Percentiles rank a stretch among this genome's conserved stretches.
Conservation (phyloP, 2,797 vertebrate genomes). For the Chiloscyllium punctatum region DNA sequence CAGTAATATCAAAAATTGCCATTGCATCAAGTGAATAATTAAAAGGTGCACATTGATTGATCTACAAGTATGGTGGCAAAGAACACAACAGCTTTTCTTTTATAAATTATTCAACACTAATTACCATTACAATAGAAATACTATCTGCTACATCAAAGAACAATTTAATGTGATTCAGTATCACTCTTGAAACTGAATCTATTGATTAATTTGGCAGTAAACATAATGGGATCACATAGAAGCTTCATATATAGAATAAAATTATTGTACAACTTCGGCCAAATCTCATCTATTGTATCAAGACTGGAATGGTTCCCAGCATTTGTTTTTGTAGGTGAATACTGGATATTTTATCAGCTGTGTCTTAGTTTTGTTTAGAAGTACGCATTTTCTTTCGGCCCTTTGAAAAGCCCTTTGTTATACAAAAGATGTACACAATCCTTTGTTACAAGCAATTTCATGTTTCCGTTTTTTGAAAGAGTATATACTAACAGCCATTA, state of each 20-base stretch:
- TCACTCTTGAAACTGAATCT: neutral
- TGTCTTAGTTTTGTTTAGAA: neutral
- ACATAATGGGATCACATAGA: neutral
- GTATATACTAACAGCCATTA: neutral
- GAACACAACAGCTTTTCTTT: neutral
- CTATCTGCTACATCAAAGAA: constrained; percentile 34
- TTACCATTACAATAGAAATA: constrained; percentile 9
- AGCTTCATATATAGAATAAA: neutral
- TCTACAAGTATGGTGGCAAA: neutral
- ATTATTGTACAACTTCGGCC: neutral
- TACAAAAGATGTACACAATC: neutral
- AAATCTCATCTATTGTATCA: neutral
- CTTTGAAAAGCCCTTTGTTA: neutral
- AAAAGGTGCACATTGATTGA: neutral
- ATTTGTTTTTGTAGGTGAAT: neutral
- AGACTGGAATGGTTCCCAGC: neutral
- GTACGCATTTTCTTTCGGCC: neutral
- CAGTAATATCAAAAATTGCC: neutral
- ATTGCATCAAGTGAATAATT: neutral
- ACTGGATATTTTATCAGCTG: constrained; percentile 19
- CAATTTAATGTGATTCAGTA: neutral
- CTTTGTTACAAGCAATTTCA: neutral
- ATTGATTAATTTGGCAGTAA: neutral
- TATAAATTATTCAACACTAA: neutral
- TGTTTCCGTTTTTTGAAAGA: neutral